phyloP scores from a whole-genome alignment of 2,113 vertebrate species.

The Raja brachyura region DNA sequence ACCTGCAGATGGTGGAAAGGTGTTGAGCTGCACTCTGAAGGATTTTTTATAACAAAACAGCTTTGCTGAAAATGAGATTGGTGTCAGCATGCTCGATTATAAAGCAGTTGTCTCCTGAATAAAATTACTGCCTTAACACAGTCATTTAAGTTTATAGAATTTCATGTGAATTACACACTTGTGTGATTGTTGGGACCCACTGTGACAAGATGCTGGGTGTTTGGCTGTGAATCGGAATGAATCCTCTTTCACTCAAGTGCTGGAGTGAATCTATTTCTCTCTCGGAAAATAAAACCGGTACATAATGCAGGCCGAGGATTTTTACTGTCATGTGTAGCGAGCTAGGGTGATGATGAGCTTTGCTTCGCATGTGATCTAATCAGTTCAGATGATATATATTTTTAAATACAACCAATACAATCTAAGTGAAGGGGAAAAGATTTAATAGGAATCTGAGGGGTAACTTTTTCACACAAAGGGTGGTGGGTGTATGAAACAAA shows the following conservation, averaged over 20 bases:
- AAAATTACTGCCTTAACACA: slow-evolving; percentile 32
- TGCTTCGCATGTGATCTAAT: too few relatives aligned
- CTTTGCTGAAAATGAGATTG: slow-evolving; percentile 33
- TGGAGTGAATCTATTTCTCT: too few relatives aligned
- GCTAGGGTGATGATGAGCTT: too few relatives aligned
- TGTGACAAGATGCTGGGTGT: slow-evolving; percentile 16
- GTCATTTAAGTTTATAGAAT: slow-evolving; percentile 32
- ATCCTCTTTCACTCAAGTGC: neutral
- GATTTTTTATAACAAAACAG: slow-evolving; percentile 20
- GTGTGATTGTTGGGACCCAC: slow-evolving; percentile 18
- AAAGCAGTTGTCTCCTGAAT: slow-evolving; percentile 32
- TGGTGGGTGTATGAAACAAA: too few relatives aligned
- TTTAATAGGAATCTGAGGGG: too few relatives aligned
- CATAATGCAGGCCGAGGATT: too few relatives aligned
- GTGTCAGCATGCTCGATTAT: slow-evolving; percentile 13
- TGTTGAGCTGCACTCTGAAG: neutral
- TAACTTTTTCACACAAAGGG: too few relatives aligned
- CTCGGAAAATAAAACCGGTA: neutral
- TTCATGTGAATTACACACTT: slow-evolving; percentile 22
- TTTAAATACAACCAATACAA: too few relatives aligned
- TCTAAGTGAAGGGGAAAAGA: too few relatives aligned
- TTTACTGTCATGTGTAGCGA: too few relatives aligned
- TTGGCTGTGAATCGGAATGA: neutral
- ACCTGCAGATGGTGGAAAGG: slow-evolving; percentile 7
- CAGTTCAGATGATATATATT: too few relatives aligned